Conservation (phyloP, 2,113 vertebrate genomes). For the Brachyistius frenatus region DNA sequence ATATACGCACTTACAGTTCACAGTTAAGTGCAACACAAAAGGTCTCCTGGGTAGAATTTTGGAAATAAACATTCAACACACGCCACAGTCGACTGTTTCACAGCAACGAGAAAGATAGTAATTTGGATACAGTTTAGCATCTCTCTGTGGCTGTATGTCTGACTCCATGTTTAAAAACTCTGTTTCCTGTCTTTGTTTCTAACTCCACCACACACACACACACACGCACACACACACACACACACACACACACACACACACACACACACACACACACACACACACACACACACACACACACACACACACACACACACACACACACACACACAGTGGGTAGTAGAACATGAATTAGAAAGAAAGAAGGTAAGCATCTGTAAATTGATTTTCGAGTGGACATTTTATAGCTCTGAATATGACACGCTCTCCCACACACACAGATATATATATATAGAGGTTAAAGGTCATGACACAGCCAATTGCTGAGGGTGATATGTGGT, state of each 20-base stretch:
- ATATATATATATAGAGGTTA: slow-evolving; percentile 27
- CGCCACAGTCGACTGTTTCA: slow-evolving; percentile 11
- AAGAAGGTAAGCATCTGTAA: slow-evolving; percentile 24
- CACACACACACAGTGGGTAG: neutral
- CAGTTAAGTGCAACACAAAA: slow-evolving; percentile 29
- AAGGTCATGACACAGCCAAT: slow-evolving; percentile 60
- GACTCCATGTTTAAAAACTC: neutral
- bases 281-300: slow-evolving; percentile 12
- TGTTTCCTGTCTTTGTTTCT: neutral
- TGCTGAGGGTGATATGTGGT: slow-evolving; percentile 35
- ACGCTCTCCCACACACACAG: neutral
- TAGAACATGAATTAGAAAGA: slow-evolving; percentile 23
- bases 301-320: neutral
- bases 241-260: slow-evolving; percentile 18
- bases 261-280: neutral
- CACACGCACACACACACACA: slow-evolving; percentile 5
- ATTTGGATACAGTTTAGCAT: slow-evolving; percentile 23
- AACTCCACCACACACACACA: neutral
- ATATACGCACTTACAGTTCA: slow-evolving; percentile 24
- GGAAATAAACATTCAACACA: slow-evolving; percentile 34
- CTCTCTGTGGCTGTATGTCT: neutral
- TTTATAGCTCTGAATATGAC: slow-evolving; percentile 17
- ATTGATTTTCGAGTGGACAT: slow-evolving; percentile 36
- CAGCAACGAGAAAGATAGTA: slow-evolving; percentile 5
- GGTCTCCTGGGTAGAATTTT: slow-evolving; percentile 26